A percentile compares a stretch with the other conserved stretches of the same genome.
Conservation (phyloP, 2,797 vertebrate genomes). For the Anas acuta region DNA sequence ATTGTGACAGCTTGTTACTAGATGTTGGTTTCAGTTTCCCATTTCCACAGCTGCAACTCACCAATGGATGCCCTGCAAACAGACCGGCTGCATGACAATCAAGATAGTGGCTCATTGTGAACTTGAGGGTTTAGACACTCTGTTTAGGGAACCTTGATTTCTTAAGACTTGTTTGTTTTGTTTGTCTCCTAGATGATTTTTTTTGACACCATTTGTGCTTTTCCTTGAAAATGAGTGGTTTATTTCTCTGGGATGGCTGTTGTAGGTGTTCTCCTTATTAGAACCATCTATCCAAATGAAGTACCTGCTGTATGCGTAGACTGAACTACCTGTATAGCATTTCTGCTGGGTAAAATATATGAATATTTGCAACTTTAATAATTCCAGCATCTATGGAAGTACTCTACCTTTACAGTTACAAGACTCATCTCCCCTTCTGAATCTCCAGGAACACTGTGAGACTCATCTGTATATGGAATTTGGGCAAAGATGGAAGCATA, state of each 20-base stretch:
- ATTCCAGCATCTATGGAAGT: not conserved
- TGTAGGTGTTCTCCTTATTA: not conserved
- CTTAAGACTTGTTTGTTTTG: not conserved
- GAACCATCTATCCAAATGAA: not conserved
- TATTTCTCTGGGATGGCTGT: not conserved
- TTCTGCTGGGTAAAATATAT: not conserved
- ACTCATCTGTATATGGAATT: not conserved
- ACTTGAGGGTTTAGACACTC: not conserved
- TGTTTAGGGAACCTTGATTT: not conserved
- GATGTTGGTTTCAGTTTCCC: not conserved
- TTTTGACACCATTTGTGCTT: not conserved
- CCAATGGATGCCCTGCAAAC: fast-evolving
- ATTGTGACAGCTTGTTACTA: not conserved
- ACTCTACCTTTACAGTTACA: not conserved
- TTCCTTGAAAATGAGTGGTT: not conserved
- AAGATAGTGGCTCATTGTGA: not conserved
- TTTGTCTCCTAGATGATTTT: not conserved
- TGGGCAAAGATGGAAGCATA: not conserved
- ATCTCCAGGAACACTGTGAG: not conserved
- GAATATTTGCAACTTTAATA: not conserved
- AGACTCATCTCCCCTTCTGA: not conserved
- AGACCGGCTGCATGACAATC: not conserved
- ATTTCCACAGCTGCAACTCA: not conserved
- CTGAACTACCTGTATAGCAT: not conserved
- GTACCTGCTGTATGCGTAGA: not conserved